Evolutionary conservation across 2,113 vertebrate genomes (phyloP), one percentile per base, ranked within the genome.

Genomic region (Stictonetta naevosa): DNA sequence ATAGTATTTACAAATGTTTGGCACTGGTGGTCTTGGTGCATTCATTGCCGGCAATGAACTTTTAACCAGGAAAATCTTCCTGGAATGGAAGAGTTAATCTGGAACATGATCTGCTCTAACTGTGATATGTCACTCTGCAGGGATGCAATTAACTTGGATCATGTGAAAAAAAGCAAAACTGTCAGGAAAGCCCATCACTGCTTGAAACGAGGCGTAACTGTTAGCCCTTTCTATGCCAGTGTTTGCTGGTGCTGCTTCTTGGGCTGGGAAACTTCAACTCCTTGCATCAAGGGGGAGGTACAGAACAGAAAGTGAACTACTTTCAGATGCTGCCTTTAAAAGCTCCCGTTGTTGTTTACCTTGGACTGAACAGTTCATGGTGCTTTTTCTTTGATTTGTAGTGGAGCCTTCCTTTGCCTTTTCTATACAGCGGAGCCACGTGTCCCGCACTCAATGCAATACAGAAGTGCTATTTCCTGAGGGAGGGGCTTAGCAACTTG

Each of bases 251-350:
- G 86, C 93, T 48, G 89, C 81, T 86, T 11, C 87, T 69, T 22
- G 81, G 74, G 84, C 91, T 79, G 93, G 81, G 53, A 29, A 31
- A 3, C 15, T 21, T 28, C 33, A 6, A 44, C 91, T 93, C 90
- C 97, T 97, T 96, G 95, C 82, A 96, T 94, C 96, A 95, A 95
- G 96, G 93, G 95, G 92, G 36, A 75, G 56, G 58, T 46, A 11
- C 46, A 62, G 68, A 50, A 17, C 62, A 48, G 55, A 42, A 29
- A 76, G 55, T 55, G 90, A 92, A 40, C 74, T 28, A 15, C 88
- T 90, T 69, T 48, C 82, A 58, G 68, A 3, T 63, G 89, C 91
- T 95, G 95, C 96, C 92, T 92, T 88, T 33, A 69, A 5, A 31
- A 6, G 46, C 78, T 88, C 82, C 84, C 1, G 3, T 29, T 13